phyloP scores from a whole-genome alignment of 2,113 vertebrate species.

The Sander lucioperca region DNA sequence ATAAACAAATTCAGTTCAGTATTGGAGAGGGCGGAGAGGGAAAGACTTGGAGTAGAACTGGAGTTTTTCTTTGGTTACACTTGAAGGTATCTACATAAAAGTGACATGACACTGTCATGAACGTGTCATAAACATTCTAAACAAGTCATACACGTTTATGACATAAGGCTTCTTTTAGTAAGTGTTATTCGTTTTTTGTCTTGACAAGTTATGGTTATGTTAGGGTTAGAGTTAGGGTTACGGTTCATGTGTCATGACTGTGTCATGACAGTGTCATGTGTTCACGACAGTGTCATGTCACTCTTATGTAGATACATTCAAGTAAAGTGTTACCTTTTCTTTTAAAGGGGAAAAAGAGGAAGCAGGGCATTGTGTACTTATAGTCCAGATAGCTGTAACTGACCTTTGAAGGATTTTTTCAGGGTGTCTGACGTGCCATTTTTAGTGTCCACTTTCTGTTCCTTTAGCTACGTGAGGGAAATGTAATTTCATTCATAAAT shows the following conservation, averaged over 20 bases:
- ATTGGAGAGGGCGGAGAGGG: slow-evolving; percentile 39
- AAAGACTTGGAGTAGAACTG: slow-evolving; percentile 3
- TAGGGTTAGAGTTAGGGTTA: too few species aligned
- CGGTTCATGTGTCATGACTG: too few species aligned
- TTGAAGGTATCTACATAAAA: too few species aligned
- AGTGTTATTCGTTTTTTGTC: too few species aligned
- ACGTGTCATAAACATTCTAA: too few species aligned
- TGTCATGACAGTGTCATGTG: too few species aligned
- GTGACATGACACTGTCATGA: too few species aligned
- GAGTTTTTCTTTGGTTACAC: background rate
- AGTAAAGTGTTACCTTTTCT: background rate
- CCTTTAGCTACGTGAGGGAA: background rate
- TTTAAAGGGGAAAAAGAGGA: slow-evolving; percentile 9
- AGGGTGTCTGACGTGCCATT: background rate
- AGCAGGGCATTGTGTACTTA: background rate
- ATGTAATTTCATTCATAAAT: background rate
- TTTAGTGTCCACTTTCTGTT: slow-evolving; percentile 21
- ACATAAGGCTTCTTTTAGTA: too few species aligned
- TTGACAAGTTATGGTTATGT: too few species aligned
- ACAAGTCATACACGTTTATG: too few species aligned
- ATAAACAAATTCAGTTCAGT: slow-evolving; percentile 70
- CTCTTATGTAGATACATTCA: too few species aligned
- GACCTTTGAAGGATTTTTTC: background rate
- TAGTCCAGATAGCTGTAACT: slow-evolving; percentile 2
- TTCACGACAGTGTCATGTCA: too few species aligned